Percentiles rank a stretch among this genome's conserved stretches.
Evolutionary conservation across 2,888 invertebrate genomes (phyloP).

Genomic region (Fragum whitleyi): DNA sequence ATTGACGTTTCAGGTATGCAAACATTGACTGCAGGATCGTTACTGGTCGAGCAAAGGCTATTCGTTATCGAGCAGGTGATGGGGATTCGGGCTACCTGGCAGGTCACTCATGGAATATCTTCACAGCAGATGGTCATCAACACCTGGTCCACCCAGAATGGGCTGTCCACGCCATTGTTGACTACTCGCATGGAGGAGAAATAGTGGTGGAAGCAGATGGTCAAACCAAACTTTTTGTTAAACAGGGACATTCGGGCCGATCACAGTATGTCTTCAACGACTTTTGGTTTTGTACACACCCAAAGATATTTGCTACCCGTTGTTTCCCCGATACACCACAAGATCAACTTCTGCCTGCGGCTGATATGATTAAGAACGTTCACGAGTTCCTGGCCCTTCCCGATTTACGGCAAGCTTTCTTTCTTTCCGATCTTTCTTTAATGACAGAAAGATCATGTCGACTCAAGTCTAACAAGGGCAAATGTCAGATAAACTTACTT

Average conservation of each 20-base stretch:
- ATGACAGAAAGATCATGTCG: constrained; percentile 28
- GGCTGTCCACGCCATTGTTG: constrained; percentile 28
- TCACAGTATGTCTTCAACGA: constrained; percentile 31
- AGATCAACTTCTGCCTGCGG: constrained; percentile 26
- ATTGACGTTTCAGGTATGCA: constrained; percentile 37
- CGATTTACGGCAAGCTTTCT: constrained; percentile 33
- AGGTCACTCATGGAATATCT: constrained; percentile 41
- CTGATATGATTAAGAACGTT: constrained; percentile 6
- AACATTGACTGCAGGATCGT: constrained; percentile 33
- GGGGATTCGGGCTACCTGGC: constrained; percentile 18
- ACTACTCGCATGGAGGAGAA: constrained; percentile 37
- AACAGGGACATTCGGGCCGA: neutral
- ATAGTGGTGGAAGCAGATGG: constrained; percentile 31
- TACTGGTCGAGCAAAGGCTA: constrained; percentile 34
- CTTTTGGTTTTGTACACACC: constrained; percentile 47
- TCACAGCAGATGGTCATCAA: constrained; percentile 19
- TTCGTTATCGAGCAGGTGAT: constrained; percentile 37
- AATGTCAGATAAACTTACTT: constrained; percentile 27
- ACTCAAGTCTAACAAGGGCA: constrained; percentile 34
- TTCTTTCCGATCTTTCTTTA: neutral
- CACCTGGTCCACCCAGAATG: constrained; percentile 43
- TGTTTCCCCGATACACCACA: constrained; percentile 36
- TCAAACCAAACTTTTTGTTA: neutral
- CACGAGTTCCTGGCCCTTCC: constrained; percentile 27
- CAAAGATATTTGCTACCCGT: constrained; percentile 32